Percentiles rank a stretch among this genome's conserved stretches.
These are phyloP conservation scores for Artemisiospiza belli DNA, from an alignment of 2,113 vertebrate genomes.

Conservation along the genomic window DNA sequence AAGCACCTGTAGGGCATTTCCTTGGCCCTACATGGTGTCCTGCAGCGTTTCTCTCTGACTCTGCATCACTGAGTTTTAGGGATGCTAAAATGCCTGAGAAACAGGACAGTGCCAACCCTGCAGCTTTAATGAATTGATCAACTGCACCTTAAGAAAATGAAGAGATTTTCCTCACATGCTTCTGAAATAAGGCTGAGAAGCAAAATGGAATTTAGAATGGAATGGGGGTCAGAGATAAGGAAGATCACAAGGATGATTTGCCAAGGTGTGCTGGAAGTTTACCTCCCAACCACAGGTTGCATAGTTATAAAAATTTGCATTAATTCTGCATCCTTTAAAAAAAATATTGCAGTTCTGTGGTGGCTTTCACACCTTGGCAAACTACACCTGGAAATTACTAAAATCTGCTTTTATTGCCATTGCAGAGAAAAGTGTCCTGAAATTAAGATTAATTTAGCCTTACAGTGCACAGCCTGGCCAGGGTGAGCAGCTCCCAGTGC, in stretches of 20 bases:
- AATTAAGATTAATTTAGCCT: neutral
- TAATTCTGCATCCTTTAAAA: neutral
- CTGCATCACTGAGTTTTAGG: neutral
- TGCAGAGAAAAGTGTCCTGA: neutral
- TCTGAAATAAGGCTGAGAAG: too few species aligned
- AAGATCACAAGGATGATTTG: neutral
- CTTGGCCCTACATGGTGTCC: neutral
- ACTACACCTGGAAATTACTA: neutral
- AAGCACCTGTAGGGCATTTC: neutral
- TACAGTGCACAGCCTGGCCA: fast-evolving
- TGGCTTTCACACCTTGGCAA: neutral
- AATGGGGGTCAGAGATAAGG: too few species aligned
- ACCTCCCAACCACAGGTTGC: neutral
- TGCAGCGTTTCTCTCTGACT: neutral
- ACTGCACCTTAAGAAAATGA: too few species aligned
- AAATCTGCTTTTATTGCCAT: neutral
- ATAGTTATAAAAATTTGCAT: neutral
- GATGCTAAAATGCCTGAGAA: neutral
- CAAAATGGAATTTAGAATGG: too few species aligned
- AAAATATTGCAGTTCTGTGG: neutral
- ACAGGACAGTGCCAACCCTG: neutral
- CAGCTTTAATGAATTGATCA: neutral
- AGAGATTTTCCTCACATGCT: too few species aligned
- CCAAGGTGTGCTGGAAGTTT: neutral
- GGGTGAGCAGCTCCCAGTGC: fast-evolving